Percentiles rank a stretch among this genome's conserved stretches.
phyloP scores from a whole-genome alignment of 2,888 invertebrate genomes.

The Boloria euphrosyne region DNA sequence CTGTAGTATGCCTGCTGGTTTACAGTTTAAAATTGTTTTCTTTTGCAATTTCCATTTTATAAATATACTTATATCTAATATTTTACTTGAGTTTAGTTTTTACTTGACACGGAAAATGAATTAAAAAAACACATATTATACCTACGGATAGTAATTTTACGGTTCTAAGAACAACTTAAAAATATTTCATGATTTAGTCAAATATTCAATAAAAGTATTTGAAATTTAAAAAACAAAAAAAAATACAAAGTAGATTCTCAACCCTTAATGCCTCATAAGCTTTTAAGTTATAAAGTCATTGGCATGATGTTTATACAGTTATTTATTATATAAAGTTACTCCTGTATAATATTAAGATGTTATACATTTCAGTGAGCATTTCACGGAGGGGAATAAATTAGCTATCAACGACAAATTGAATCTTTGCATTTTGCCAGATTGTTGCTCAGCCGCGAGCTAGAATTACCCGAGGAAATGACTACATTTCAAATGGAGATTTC shows the following conservation, averaged over 20 bases:
- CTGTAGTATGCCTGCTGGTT: constrained; percentile 16
- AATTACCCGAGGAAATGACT: constrained; percentile 43
- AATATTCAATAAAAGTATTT: no score
- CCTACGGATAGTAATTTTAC: no score
- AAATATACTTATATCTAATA: not conserved
- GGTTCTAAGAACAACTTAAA: no score
- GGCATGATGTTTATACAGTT: constrained; percentile 1
- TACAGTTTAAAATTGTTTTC: constrained; percentile 15
- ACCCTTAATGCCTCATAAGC: no score
- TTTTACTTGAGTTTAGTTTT: no score
- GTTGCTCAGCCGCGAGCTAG: constrained; percentile 55
- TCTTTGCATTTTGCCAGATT: constrained; percentile 66
- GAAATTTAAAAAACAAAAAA: no score
- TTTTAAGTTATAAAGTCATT: no score
- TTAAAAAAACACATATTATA: no score
- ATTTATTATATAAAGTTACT: constrained; percentile 11
- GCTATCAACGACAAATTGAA: constrained; percentile 75
- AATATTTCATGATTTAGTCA: no score
- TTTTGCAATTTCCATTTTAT: constrained; percentile 5
- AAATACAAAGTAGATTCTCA: no score
- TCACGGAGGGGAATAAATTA: constrained; percentile 71
- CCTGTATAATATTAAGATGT: constrained; percentile 30
- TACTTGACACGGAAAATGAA: no score
- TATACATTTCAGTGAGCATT: constrained; percentile 51
- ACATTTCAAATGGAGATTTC: constrained; percentile 16